phyloP scores from a whole-genome alignment of 2,113 vertebrate genomes.

The Acinonyx jubatus region DNA sequence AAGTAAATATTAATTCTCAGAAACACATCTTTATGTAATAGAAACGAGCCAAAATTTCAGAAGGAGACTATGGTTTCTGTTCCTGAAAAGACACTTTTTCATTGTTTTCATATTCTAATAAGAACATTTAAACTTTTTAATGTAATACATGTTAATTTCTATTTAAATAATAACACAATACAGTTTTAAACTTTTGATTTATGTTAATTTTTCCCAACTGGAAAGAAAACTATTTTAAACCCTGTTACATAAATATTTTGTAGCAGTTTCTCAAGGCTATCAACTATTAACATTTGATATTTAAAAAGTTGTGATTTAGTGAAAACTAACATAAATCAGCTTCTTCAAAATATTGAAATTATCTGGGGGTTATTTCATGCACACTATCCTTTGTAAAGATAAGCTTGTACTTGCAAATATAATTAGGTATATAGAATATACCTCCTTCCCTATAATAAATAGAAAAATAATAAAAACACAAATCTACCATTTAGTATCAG shows the following conservation, averaged over 20 bases:
- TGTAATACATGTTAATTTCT: conserved; percentile 30
- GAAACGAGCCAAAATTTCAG: conserved; percentile 55
- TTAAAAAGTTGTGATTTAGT: conserved; percentile 46
- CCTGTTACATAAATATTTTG: conserved; percentile 17
- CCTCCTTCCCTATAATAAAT: conserved; percentile 6
- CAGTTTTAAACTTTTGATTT: conserved; percentile 13
- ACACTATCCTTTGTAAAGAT: conserved; percentile 41
- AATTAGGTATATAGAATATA: neutral
- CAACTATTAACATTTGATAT: conserved; percentile 9
- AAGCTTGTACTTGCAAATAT: conserved; percentile 11
- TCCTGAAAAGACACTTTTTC: conserved; percentile 28
- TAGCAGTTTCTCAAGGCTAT: conserved; percentile 11
- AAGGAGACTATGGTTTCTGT: conserved; percentile 56
- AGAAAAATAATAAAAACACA: conserved; percentile 38
- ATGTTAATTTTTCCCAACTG: conserved; percentile 48
- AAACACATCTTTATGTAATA: conserved; percentile 53
- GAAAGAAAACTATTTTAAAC: conserved; percentile 43
- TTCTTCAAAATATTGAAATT: conserved; percentile 35
- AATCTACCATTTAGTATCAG: neutral
- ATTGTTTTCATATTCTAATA: conserved; percentile 24
- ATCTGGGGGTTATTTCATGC: neutral
- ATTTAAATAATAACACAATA: conserved; percentile 45
- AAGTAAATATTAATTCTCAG: conserved; percentile 64
- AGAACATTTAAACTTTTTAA: conserved; percentile 46
- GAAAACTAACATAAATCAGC: neutral